Evolutionary conservation across 1,140 invertebrate species (phyloP).

Genomic region (Lanistes nyassanus): DNA sequence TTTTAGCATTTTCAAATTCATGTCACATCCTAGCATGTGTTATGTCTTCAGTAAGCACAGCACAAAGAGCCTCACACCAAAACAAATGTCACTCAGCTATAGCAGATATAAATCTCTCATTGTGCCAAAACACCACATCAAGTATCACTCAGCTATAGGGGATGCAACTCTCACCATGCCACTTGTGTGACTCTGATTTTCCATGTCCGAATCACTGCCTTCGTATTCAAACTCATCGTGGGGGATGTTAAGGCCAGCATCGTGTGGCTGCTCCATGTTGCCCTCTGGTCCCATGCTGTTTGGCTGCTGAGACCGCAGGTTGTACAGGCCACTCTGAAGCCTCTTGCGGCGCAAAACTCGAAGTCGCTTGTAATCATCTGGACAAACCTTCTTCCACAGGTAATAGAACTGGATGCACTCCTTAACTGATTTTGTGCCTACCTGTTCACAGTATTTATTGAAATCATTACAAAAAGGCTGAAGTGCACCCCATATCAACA

Average conservation of each 20-base stretch:
- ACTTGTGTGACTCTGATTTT: conserved; percentile 10
- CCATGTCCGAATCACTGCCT: conserved; percentile 12
- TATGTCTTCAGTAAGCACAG: too few relatives aligned
- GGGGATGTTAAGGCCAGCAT: not conserved
- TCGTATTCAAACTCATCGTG: conserved; percentile 20
- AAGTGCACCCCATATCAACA: not conserved
- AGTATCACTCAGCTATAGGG: not conserved
- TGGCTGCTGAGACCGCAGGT: conserved; percentile 56
- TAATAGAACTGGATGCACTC: conserved; percentile 99
- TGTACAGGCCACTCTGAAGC: conserved; percentile 65
- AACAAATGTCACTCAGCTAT: not conserved
- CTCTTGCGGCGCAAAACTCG: conserved; percentile 69
- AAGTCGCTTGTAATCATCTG: conserved; percentile 82
- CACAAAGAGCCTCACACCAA: too few relatives aligned
- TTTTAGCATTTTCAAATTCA: too few relatives aligned
- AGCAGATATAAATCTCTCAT: not conserved
- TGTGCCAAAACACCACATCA: conserved; percentile 7
- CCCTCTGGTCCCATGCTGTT: conserved; percentile 30
- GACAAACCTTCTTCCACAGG: conserved; percentile 90
- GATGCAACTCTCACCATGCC: conserved; percentile 3
- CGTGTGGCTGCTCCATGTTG: not conserved
- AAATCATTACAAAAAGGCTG: not conserved
- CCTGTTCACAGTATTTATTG: conserved; percentile 67
- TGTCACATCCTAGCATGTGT: too few relatives aligned
- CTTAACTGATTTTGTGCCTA: conserved; percentile 87